Evolutionary conservation across 2,113 vertebrate genomes (phyloP).

Genomic region (Panurus biarmicus): DNA sequence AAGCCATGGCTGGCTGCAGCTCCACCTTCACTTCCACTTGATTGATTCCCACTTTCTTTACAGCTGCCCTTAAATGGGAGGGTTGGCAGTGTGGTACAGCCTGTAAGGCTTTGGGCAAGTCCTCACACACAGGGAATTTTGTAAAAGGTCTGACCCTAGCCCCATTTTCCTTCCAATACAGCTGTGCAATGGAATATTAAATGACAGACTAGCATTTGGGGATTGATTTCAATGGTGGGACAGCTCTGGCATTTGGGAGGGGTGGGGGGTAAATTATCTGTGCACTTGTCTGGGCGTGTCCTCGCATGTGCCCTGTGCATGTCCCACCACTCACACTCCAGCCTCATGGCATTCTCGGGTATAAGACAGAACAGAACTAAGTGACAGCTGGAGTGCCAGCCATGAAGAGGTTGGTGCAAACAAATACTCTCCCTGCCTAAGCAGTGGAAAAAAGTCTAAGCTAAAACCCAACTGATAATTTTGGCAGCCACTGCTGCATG

Average conservation of each 20-base stretch:
- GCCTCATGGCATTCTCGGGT: not conserved
- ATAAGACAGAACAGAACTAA: not conserved
- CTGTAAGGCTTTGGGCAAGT: not conserved
- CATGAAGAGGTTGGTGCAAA: not conserved
- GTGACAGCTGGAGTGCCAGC: not conserved
- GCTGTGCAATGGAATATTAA: not conserved
- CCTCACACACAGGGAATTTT: not conserved
- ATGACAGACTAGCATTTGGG: not conserved
- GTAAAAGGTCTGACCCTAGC: not conserved
- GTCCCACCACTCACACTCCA: not conserved
- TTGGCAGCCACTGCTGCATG: not conserved
- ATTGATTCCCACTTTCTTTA: not conserved
- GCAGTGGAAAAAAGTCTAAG: not conserved
- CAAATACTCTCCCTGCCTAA: not conserved
- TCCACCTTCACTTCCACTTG: not conserved
- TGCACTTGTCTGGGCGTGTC: not conserved
- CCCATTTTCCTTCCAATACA: not conserved
- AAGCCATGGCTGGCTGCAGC: not conserved
- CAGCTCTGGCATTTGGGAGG: not conserved
- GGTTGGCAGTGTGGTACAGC: not conserved
- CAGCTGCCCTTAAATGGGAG: not conserved
- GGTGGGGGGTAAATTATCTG: not conserved
- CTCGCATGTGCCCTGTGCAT: not conserved
- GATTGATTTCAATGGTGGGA: not conserved
- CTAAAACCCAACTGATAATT: not conserved